Evolutionary conservation across 2,797 vertebrate species (phyloP).

Genomic region (Enteromius unitaeniatus): DNA sequence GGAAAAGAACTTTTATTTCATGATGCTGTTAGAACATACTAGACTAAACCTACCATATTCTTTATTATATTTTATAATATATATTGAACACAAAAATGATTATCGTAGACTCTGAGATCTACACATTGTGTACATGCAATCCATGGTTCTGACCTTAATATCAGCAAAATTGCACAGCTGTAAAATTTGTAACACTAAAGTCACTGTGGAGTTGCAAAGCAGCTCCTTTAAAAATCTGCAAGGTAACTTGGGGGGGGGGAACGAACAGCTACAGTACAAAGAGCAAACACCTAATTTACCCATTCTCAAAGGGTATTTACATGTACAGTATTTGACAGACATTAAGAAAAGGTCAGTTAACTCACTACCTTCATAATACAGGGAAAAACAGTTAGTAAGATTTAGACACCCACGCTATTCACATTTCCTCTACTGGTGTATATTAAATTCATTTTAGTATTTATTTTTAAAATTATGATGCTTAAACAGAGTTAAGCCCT

Average conservation of each 20-base stretch:
- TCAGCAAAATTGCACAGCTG: constrained; percentile 31
- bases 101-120: constrained; percentile 6
- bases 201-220: constrained; percentile 2
- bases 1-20: constrained; percentile 59
- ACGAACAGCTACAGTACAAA: constrained; percentile 40
- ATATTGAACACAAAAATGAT: constrained; percentile 31
- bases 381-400: constrained; percentile 1
- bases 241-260: neutral
- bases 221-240: neutral
- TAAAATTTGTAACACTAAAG: neutral
- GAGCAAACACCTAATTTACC: constrained; percentile 36
- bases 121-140: constrained; percentile 30
- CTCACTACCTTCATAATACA: constrained; percentile 20
- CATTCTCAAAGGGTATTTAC: constrained; percentile 36
- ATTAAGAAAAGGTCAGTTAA: constrained; percentile 32
- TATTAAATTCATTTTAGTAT: constrained; percentile 23
- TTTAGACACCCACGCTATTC: constrained; percentile 33
- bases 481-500: constrained; percentile 22
- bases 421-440: constrained; percentile 45
- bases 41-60: constrained; percentile 53
- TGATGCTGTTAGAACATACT: constrained; percentile 49
- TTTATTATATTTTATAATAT: constrained; percentile 55
- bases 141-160: constrained; percentile 11
- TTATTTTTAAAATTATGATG: constrained; percentile 13
- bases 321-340: constrained; percentile 39